A percentile compares a stretch with the other conserved stretches of the same genome.
These are phyloP conservation scores for Drosophila punjabiensis DNA, from an alignment of 1,140 invertebrate species.

Conservation along the genomic window DNA sequence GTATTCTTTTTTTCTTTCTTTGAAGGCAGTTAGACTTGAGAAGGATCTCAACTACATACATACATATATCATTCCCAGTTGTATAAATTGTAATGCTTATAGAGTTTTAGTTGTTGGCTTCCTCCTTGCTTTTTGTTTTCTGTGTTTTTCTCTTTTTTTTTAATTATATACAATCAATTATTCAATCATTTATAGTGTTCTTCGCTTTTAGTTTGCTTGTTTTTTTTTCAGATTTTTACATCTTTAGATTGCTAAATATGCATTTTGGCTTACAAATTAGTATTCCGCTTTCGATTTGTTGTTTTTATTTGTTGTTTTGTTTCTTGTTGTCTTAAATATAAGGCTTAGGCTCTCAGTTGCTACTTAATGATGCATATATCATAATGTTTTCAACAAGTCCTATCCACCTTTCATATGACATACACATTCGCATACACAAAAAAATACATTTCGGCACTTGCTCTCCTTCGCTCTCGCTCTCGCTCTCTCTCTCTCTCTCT, in stretches of 20 bases:
- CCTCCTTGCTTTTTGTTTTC: conserved; percentile 24
- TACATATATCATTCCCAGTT: conserved; percentile 14
- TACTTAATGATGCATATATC: conserved; percentile 33
- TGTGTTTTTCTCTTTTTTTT: conserved; percentile 20
- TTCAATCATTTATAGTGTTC: conserved; percentile 10
- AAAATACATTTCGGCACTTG: conserved; percentile 50
- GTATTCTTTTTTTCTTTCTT: conserved; percentile 16
- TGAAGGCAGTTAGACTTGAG: conserved; percentile 68
- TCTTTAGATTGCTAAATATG: conserved; percentile 45
- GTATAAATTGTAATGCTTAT: conserved; percentile 24
- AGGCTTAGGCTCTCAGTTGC: conserved; percentile 30
- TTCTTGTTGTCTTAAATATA: conserved; percentile 23
- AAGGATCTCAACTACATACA: conserved; percentile 47
- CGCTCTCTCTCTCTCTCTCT: conserved; percentile 18
- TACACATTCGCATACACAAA: conserved; percentile 48
- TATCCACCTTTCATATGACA: background rate
- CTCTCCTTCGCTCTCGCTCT: conserved; percentile 24
- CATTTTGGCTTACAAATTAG: conserved; percentile 56
- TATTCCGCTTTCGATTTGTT: conserved; percentile 28
- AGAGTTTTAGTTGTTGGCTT: conserved; percentile 36
- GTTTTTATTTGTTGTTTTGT: background rate
- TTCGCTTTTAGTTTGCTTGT: conserved; percentile 7
- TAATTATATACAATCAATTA: conserved; percentile 34
- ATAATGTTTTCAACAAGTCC: conserved; percentile 29
- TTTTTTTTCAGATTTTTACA: background rate